These are phyloP conservation scores for Orchestes rusci DNA, from an alignment of 2,888 invertebrate species.

Conservation along the genomic window DNA sequence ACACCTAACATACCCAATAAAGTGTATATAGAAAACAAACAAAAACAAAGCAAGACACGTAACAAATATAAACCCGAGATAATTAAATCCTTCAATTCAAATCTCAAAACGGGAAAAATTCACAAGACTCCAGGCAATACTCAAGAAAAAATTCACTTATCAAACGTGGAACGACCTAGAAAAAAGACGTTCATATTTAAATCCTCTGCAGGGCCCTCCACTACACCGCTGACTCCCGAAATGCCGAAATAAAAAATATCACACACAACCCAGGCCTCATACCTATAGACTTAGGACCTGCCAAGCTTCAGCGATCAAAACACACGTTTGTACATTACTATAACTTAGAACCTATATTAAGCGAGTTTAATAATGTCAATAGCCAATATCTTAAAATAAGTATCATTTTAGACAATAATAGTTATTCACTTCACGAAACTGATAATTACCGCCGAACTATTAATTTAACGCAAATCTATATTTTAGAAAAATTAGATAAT, in stretches of 20 bases:
- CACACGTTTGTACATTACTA: constrained; percentile 1
- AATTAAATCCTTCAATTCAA: not conserved
- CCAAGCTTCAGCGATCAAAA: not conserved
- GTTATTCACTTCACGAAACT: not conserved
- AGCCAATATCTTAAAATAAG: not conserved
- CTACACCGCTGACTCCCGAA: not conserved
- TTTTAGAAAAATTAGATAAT: not conserved
- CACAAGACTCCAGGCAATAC: not conserved
- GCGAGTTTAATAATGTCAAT: not conserved
- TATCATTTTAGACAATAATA: not conserved
- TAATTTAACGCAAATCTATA: not conserved
- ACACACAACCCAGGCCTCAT: not conserved
- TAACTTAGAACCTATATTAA: not conserved
- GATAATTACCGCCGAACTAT: not conserved
- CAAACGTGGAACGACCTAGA: not conserved
- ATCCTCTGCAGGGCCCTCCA: not conserved
- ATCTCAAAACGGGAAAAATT: not conserved
- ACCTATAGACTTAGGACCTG: not conserved
- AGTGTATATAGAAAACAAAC: not conserved
- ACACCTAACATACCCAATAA: not conserved
- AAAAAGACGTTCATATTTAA: not conserved
- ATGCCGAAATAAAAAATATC: not conserved
- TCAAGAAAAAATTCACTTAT: not conserved
- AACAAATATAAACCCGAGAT: not conserved
- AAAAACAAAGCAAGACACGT: not conserved